phyloP scores from a whole-genome alignment of 2,797 vertebrate species.

The Eleutherodactylus coqui region DNA sequence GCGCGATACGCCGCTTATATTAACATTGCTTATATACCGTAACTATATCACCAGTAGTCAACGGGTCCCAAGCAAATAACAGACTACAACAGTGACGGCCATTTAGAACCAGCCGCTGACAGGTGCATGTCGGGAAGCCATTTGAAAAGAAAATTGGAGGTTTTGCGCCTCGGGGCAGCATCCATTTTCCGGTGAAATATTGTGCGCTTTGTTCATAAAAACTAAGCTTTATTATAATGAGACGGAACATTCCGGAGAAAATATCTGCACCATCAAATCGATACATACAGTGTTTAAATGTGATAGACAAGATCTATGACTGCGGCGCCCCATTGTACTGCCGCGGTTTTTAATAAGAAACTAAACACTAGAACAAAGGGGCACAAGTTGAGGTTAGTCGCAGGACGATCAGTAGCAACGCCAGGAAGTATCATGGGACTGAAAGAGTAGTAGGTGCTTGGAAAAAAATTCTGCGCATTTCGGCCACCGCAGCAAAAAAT shows the following conservation, averaged over 20 bases:
- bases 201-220: neutral
- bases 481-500: too few species aligned
- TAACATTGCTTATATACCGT: constrained; percentile 32
- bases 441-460: too few species aligned
- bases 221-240: neutral
- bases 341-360: neutral
- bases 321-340: neutral
- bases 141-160: constrained; percentile 14
- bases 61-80: neutral
- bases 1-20: constrained; percentile 1
- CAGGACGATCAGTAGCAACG: too few species aligned
- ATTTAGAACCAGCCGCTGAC: neutral
- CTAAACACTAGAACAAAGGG: too few species aligned
- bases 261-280: neutral
- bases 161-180: neutral
- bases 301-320: neutral
- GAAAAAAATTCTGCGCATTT: too few species aligned
- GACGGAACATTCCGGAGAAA: neutral
- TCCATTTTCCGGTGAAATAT: neutral
- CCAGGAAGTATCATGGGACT: too few species aligned
- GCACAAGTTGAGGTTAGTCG: too few species aligned
- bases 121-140: neutral
- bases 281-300: neutral
- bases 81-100: neutral
- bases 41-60: neutral